phyloP scores from a whole-genome alignment of 2,113 vertebrate species.

The human (Homo sapiens) region GRCh38 chr3:99685501-99686000 shows the following conservation, averaged over 20 bases:
- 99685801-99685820: not conserved
- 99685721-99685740: not conserved
- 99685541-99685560: not conserved
- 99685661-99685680: constrained; percentile 5
- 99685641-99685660: not conserved
- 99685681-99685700: not conserved
- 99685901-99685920: not conserved
- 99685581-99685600: not conserved
- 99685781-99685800: not conserved
- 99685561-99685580: not conserved
- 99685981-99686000: not conserved
- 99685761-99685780: not conserved
- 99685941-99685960: not conserved
- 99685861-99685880: not conserved
- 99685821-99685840: not conserved
- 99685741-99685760: not conserved
- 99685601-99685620: not conserved
- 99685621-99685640: constrained; percentile 2
- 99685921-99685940: not conserved
- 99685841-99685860: not conserved
- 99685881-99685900: not conserved
- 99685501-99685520: not conserved
- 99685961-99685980: constrained; percentile 18
- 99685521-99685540: not conserved
- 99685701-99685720: not conserved